phyloP scores from a whole-genome alignment of 2,888 invertebrate species.

The Congeria kusceri region DNA sequence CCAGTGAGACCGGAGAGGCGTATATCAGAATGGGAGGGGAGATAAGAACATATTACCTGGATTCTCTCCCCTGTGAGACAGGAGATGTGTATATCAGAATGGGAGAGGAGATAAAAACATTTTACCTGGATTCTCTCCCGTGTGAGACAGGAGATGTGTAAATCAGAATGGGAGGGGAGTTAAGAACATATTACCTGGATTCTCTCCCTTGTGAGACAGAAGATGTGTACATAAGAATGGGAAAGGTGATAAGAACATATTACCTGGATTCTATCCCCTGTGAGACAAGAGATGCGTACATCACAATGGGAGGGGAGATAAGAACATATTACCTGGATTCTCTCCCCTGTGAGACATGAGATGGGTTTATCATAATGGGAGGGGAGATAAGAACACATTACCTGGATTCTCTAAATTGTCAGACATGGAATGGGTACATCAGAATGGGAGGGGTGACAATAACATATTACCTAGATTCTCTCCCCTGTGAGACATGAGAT shows the following conservation, averaged over 20 bases:
- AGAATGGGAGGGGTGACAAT: too few species aligned
- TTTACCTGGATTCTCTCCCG: slow-evolving; percentile 78
- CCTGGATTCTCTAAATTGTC: slow-evolving; percentile 79
- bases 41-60: slow-evolving; percentile 74
- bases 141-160: slow-evolving; percentile 81
- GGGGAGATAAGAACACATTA: too few species aligned
- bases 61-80: slow-evolving; percentile 77
- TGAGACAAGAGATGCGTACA: slow-evolving; percentile 81
- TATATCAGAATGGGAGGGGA: slow-evolving; percentile 81
- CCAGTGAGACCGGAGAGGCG: slow-evolving; percentile 61
- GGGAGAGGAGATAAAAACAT: slow-evolving; percentile 80
- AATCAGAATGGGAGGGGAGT: slow-evolving; percentile 85
- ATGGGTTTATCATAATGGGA: slow-evolving; percentile 81
- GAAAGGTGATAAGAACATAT: slow-evolving; percentile 83
- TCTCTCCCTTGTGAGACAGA: slow-evolving; percentile 77
- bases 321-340: too few species aligned
- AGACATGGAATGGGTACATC: slow-evolving; percentile 82
- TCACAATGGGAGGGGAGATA: too few species aligned
- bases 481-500: slow-evolving; percentile 77
- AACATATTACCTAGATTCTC: too few species aligned
- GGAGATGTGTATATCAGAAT: slow-evolving; percentile 84
- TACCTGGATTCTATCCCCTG: slow-evolving; percentile 80
- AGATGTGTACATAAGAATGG: too few species aligned
- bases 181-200: slow-evolving; percentile 83
- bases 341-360: too few species aligned